Conservation (phyloP, 2,797 vertebrate genomes). For the Sarcoramphus papa region DNA sequence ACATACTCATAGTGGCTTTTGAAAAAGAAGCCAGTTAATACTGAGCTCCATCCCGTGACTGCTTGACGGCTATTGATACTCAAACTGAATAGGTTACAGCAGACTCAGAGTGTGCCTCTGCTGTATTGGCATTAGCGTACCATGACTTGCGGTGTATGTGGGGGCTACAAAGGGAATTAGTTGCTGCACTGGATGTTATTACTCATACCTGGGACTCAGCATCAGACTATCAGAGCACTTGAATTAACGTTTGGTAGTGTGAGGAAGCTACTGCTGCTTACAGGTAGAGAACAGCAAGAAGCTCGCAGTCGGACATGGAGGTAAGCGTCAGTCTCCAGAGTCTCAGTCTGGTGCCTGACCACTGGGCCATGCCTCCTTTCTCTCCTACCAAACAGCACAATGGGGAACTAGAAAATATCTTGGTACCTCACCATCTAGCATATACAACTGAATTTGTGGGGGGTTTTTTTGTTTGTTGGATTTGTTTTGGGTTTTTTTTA, state of each 20-base stretch:
- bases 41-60: not conserved
- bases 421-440: not conserved
- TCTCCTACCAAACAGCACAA: not conserved
- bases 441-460: not conserved
- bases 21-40: not conserved
- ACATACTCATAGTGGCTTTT: not conserved
- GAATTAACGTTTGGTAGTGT: rapidly evolving
- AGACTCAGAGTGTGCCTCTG: not conserved
- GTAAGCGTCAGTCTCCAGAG: not conserved
- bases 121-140: rapidly evolving
- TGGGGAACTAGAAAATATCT: not conserved
- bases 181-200: not conserved
- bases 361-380: not conserved
- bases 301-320: not conserved
- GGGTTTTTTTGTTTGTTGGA: not conserved
- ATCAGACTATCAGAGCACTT: not conserved
- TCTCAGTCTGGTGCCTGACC: not conserved
- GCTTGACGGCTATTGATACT: not conserved
- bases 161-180: not conserved
- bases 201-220: not conserved
- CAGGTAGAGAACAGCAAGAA: not conserved
- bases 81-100: not conserved
- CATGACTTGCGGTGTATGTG: not conserved
- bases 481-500: not conserved
- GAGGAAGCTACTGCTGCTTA: not conserved